Evolutionary conservation across 1,140 invertebrate genomes (phyloP).

Genomic region (Pogonus chalceus): DNA sequence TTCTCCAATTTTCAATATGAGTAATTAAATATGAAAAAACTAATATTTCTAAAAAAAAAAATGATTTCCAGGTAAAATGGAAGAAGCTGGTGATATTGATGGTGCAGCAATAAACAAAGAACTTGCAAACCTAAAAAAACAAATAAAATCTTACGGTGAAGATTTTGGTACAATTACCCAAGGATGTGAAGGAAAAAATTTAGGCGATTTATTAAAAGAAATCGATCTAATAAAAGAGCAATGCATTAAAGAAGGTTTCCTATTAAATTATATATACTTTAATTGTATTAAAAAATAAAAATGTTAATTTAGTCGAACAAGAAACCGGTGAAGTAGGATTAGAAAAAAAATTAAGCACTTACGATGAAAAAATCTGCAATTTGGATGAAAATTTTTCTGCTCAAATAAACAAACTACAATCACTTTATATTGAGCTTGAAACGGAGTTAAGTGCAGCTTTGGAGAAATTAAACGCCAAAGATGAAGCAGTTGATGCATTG

Average conservation of each 20-base stretch:
- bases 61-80: background rate
- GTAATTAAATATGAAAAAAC: too few species aligned
- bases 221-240: background rate
- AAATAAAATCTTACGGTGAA: background rate
- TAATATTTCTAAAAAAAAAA: too few species aligned
- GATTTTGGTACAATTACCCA: background rate
- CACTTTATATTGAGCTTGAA: constrained; percentile 26
- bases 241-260: background rate
- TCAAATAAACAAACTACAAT: constrained; percentile 20
- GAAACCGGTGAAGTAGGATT: background rate
- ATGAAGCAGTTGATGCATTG: constrained; percentile 8
- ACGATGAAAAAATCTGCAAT: constrained; percentile 22
- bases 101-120: background rate
- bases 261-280: background rate
- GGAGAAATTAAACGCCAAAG: constrained; percentile 24
- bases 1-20: too few species aligned
- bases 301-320: background rate
- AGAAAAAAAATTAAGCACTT: constrained; percentile 17
- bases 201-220: background rate
- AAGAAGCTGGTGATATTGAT: background rate
- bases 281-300: background rate
- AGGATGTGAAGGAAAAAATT: background rate
- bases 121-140: background rate
- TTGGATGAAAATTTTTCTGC: constrained; percentile 25
- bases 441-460: constrained; percentile 19